Evolutionary conservation across 2,888 invertebrate species (phyloP), one percentile per base, ranked within the genome.

Genomic region (Bursaphelenchus okinawaensis): DNA sequence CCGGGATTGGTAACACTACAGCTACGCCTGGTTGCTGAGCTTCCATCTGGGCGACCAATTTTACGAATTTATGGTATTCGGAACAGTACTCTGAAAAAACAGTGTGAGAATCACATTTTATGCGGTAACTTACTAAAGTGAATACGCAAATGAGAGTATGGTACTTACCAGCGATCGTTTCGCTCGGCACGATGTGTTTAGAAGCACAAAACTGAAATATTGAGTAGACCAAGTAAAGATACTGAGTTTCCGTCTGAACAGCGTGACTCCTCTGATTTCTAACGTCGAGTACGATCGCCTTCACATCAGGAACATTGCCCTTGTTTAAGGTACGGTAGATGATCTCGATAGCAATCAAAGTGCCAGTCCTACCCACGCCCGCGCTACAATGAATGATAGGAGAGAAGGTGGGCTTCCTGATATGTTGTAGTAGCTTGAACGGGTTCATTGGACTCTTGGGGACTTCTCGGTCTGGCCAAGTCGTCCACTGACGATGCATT

Each of bases 331-430:
- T 9, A 12, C 59, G 29, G 22, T 22, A 22, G 19, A 64, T 19
- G 16, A 64, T 22, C 50, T 64, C 64, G 50, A 64, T 58, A 28
- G 52, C 52, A 7, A 67, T 59, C 4, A 67, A 29, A 2, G 67
- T 67, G 8, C 67, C 67, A 1, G 67, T 67, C 7, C 67, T 52
- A n/a, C 67, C 67, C 29, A 67, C 59, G 19, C 66, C 66, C 1
- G 68, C 68, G 28, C 59, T 59, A 29, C 68, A 68, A 29, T 68
- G 68, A 28, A 68, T 57, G 8, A 68, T 22, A 19, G 61, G 59
- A 7, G 62, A 31, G 56, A 9, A 1, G 20, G 20, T 20, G 16
- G n/a, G 16, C 12, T n/a, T 27, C 12, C 56, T 23, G 19, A 27
- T 26, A 23, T 26, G 22, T n/a, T 56, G 26, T 6, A 56, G 6